Evolutionary conservation across 2,888 invertebrate genomes (phyloP), one percentile per base, ranked within the genome.

Genomic region (Ophion slaviceki): DNA sequence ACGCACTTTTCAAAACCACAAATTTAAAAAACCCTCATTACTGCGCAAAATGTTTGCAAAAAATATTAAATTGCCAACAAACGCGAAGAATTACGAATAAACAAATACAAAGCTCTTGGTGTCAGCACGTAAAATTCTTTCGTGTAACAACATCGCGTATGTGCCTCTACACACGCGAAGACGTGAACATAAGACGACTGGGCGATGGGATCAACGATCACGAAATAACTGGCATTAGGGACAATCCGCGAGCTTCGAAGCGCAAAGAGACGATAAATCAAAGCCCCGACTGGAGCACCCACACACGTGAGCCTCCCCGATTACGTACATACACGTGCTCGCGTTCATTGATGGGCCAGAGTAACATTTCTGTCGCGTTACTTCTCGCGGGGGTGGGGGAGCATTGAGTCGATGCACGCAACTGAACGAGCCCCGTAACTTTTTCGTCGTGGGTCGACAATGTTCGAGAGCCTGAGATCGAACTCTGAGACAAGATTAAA

Each of bases 201-300:
- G 36, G 59, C 14, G 75, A 62, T 47, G 14, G 86, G 85, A 87
- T 87, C 79, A 87, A 82, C 83, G 84, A 78, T 84, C 84, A 86
- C 85, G 88, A 86, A 86, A 91, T 92, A 89, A 90, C 89, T 89
- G 89, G 90, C 88, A 91, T 91, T 90, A 90, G 87, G 72, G 86
- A 89, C 90, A 91, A 91, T 92, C 91, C 90, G 89, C 89, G 88
- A 90, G 91, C 90, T 92, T 91, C 89, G 89, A 88, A 86, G 89
- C 88, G 53, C 57, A 78, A 82, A 57, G 24, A 62, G 85, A 89
- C 90, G 89, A 92, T 92, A 91, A 89, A 90, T 91, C 90, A 92
- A 61, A 74, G 89, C 87, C 87, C 88, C 89, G 90, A 88, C 90
- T 91, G 90, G 53, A 53, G 53, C 53, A 90, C 53, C 57, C 40